Evolutionary conservation across 2,113 vertebrate species (phyloP).

Genomic region (Coracopsis vasa): DNA sequence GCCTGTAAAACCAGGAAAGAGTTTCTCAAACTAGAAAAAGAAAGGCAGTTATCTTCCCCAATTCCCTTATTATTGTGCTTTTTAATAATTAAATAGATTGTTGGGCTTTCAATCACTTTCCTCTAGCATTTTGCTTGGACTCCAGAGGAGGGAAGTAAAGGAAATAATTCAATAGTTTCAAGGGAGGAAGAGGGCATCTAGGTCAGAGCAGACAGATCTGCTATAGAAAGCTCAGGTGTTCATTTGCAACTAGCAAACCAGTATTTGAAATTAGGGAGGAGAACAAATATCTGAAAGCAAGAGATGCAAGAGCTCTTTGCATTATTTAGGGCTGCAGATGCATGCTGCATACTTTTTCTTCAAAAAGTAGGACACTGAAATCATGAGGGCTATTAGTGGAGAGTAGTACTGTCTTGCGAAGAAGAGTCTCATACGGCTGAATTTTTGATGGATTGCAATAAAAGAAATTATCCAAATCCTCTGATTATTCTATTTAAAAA

Average conservation of each 20-base stretch:
- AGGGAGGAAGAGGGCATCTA: neutral
- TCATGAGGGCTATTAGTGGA: neutral
- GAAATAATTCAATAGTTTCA: neutral
- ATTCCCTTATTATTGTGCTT: neutral
- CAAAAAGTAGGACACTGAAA: neutral
- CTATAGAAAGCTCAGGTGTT: neutral
- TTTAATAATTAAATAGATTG: neutral
- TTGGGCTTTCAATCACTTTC: neutral
- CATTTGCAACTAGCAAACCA: neutral
- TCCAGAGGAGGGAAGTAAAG: neutral
- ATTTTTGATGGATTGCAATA: neutral
- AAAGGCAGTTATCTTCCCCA: neutral
- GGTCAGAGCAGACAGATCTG: neutral
- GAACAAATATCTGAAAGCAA: neutral
- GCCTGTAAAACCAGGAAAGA: neutral
- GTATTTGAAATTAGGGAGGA: neutral
- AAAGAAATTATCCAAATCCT: neutral
- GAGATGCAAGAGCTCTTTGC: neutral
- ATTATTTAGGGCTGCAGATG: neutral
- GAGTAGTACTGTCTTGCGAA: neutral
- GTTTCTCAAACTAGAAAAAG: neutral
- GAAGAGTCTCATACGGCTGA: neutral
- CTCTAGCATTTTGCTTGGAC: neutral
- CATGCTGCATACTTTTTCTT: neutral
- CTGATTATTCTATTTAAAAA: neutral